Evolutionary conservation across 2,888 invertebrate genomes (phyloP).

Genomic region (Cephus runcator): DNA sequence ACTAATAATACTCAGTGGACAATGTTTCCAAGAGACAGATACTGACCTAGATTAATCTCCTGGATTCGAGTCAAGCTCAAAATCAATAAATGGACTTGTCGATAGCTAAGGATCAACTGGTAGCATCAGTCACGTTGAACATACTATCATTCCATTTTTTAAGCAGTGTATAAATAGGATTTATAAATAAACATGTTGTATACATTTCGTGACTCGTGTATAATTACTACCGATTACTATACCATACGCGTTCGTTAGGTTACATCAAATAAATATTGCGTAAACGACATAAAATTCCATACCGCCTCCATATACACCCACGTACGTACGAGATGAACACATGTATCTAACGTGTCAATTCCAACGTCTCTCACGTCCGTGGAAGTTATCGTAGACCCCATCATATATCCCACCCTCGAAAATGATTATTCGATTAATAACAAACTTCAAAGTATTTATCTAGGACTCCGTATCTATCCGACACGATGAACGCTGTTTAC

Average conservation of each 20-base stretch:
- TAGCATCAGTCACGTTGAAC: slow-evolving; percentile 10
- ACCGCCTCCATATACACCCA: background rate
- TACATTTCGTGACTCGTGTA: background rate
- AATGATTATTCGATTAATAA: background rate
- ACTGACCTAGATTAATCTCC: background rate
- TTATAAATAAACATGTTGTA: slow-evolving; percentile 16
- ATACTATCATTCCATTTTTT: slow-evolving; percentile 4
- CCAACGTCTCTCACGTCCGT: background rate
- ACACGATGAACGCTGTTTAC: background rate
- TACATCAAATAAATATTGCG: background rate
- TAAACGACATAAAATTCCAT: background rate
- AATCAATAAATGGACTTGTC: slow-evolving; percentile 15
- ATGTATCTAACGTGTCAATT: background rate
- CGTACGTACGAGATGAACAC: background rate
- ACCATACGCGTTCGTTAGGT: background rate
- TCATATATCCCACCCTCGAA: background rate
- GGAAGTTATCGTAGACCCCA: background rate
- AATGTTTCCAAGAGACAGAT: background rate
- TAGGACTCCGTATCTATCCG: background rate
- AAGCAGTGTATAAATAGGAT: slow-evolving; percentile 9
- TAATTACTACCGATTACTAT: background rate
- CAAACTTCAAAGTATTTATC: background rate
- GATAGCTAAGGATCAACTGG: slow-evolving; percentile 4
- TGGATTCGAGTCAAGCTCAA: slow-evolving; percentile 6
- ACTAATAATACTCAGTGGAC: background rate